Evolutionary conservation across 53 echinoderm and acorn worm genomes (phyloP).

Genomic region (Paracentrotus lividus): DNA sequence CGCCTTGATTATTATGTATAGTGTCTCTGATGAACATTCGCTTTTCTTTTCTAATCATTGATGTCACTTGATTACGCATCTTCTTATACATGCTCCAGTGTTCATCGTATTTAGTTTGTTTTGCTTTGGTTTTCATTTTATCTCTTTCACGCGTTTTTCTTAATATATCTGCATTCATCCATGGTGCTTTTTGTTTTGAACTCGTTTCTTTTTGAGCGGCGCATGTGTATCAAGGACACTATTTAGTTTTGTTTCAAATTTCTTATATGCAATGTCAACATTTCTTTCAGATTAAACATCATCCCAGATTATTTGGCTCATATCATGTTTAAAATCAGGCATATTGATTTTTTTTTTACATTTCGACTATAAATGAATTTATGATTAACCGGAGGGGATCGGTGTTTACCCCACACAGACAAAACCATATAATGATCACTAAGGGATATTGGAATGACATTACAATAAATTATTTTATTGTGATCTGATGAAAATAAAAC

Average conservation of each 20-base stretch:
- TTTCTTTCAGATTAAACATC: background rate
- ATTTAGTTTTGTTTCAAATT: constrained; percentile 10
- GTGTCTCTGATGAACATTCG: background rate
- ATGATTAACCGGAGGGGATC: background rate
- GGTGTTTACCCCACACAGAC: background rate
- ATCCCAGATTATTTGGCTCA: constrained; percentile 14
- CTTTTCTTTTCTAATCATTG: constrained; percentile 16
- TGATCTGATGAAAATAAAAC: no score
- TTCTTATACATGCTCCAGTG: constrained; percentile 42
- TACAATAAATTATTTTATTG: no score
- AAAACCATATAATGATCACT: constrained; percentile 1
- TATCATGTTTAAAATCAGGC: constrained; percentile 5
- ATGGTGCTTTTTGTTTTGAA: background rate
- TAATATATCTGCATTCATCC: constrained; percentile 43
- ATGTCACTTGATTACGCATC: constrained; percentile 23
- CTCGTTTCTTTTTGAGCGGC: constrained; percentile 27
- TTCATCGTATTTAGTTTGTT: background rate
- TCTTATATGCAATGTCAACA: constrained; percentile 9
- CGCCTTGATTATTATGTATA: constrained; percentile 9
- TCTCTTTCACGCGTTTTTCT: constrained; percentile 33
- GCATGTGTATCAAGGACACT: constrained; percentile 17
- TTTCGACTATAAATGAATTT: background rate
- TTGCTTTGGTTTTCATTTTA: constrained; percentile 25
- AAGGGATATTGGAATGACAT: background rate
- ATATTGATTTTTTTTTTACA: no score